A percentile compares a stretch with the other conserved stretches of the same genome.
phyloP scores from a whole-genome alignment of 2,113 vertebrate genomes.

The Heterotilapia buettikoferi region DNA sequence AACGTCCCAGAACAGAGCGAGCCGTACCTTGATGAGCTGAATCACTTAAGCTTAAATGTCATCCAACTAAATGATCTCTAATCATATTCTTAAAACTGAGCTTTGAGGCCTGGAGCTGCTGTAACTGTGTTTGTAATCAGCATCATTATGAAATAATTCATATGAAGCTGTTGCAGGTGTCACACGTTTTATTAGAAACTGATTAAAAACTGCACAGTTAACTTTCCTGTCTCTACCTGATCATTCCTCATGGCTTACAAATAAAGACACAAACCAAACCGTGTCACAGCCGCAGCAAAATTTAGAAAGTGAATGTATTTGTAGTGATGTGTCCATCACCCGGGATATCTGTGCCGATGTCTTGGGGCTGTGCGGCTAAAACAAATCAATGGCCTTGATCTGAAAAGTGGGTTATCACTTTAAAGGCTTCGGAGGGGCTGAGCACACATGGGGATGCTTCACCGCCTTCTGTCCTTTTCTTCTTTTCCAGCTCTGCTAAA shows the following conservation, averaged over 20 bases:
- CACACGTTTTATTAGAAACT: background rate
- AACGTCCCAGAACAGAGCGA: background rate
- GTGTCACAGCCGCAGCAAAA: background rate
- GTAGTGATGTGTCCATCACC: background rate
- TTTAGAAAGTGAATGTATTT: background rate
- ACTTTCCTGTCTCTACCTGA: background rate
- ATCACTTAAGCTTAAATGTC: background rate
- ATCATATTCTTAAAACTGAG: background rate
- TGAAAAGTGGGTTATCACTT: background rate
- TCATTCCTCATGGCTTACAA: background rate
- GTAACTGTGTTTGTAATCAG: background rate
- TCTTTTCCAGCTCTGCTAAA: conserved; percentile 50
- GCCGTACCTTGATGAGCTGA: background rate
- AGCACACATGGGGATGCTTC: background rate
- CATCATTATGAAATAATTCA: background rate
- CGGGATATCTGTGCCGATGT: background rate
- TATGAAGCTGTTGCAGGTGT: background rate
- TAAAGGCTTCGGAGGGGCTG: background rate
- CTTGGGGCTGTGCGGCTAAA: background rate
- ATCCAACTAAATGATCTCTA: background rate
- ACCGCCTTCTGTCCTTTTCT: background rate
- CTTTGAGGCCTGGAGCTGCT: background rate
- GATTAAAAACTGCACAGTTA: background rate
- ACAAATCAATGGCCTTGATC: background rate
- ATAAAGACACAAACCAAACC: background rate